Conservation (phyloP, 2,797 vertebrate genomes). For the Lateolabrax maculatus region DNA sequence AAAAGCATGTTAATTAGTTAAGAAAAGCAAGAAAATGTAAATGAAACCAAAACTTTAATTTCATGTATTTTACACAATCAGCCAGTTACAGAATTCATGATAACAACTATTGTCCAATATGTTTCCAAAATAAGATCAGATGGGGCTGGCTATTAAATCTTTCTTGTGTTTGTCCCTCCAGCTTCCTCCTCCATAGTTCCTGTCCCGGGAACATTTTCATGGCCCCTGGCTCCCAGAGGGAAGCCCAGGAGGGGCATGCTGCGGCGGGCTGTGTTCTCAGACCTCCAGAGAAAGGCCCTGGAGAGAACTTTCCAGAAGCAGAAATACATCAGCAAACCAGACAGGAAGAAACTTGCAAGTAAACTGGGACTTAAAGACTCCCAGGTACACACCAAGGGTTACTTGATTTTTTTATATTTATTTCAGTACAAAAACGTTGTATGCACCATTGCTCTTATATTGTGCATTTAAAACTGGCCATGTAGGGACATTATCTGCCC, state of each 20-base stretch:
- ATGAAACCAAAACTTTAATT: no score
- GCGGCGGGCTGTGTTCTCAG: slow-evolving; percentile 95
- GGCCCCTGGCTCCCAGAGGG: slow-evolving; percentile 92
- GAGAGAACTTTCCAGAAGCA: slow-evolving; percentile 99
- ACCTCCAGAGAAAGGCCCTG: slow-evolving; percentile 95
- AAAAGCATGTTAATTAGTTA: no score
- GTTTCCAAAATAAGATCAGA: not conserved
- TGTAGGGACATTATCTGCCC: not conserved
- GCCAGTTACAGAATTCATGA: not conserved
- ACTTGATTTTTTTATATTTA: not conserved
- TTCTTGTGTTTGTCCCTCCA: slow-evolving; percentile 18
- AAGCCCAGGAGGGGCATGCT: slow-evolving; percentile 97
- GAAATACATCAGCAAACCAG: slow-evolving; percentile 99
- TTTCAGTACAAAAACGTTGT: not conserved
- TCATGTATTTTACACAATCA: not conserved
- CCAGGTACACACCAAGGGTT: slow-evolving; percentile 84
- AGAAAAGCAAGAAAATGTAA: no score
- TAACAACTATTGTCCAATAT: not conserved
- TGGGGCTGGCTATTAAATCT: not conserved
- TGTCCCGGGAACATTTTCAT: slow-evolving; percentile 96
- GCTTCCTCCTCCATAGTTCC: slow-evolving; percentile 90
- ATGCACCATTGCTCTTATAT: not conserved
- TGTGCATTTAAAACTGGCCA: not conserved
- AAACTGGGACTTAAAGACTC: slow-evolving; percentile 97
- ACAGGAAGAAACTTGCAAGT: slow-evolving; percentile 94